Evolutionary conservation across 53 echinoderm and acorn worm genomes (phyloP), one percentile per base, ranked within the genome.

Genomic region (Glandiceps talaboti): DNA sequence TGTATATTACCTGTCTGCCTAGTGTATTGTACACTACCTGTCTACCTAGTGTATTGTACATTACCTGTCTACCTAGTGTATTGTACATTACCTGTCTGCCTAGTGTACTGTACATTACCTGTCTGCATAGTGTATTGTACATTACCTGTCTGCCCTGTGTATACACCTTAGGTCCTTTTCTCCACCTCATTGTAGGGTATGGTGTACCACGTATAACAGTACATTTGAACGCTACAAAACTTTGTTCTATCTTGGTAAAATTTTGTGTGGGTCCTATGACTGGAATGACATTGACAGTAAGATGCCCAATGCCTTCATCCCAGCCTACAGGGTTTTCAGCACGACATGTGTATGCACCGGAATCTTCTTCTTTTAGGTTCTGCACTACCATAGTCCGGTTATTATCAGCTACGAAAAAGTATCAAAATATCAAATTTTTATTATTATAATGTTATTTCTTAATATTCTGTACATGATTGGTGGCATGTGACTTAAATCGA

Each of bases 271-370:
- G 64, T 12, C 64, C 64, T 12, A 45, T 45, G 64, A 45, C 64
- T 12, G 64, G 64, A 45, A 6, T 6, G 6, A 45, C 20, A 45
- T 45, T 45, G 20, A 45, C 64, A 45, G 64, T 45, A 6, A 45
- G 6, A 45, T 45, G 20, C 20, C 64, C 64, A 45, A 6, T 6
- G 6, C 64, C 64, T 45, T 84, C 74, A 33, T 87, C 87, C 1
- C 74, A 1, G 25, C 6, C 6, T 45, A 45, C 64, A 12, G 6
- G 6, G 64, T 45, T 45, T 45, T 45, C 64, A 45, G 64, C 64
- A 12, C 64, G 6, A 20, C 64, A 45, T 12, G 64, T 45, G 64
- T 45, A 45, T 45, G 6, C 64, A 12, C 64, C 64, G 6, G 64
- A 12, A 20, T 45, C 64, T 45, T 45, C 64, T 45, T 45, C 64